Conservation (phyloP, 2,888 invertebrate species). For the Sylvicola cinctus region DNA sequence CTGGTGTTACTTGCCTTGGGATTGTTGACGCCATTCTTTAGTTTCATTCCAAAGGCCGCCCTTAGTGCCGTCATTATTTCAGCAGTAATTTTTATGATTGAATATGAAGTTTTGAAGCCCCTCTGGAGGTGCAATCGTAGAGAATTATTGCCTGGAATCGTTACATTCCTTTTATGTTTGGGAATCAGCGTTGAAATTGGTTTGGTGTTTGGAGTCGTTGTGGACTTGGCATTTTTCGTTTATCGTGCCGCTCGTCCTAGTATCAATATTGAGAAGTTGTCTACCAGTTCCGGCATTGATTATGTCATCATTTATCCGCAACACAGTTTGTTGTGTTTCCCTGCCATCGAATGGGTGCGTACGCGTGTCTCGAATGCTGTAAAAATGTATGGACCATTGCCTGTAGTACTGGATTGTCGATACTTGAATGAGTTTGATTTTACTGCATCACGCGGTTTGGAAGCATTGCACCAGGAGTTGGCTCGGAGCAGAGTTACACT, state of each 20-base stretch:
- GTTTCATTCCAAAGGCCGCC: conserved; percentile 73
- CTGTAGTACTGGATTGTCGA: conserved; percentile 64
- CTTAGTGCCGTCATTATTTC: conserved; percentile 85
- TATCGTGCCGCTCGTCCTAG: conserved; percentile 61
- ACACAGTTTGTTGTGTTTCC: conserved; percentile 58
- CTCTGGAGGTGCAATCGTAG: conserved; percentile 67
- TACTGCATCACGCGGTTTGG: conserved; percentile 69
- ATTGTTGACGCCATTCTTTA: conserved; percentile 73
- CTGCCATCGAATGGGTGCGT: conserved; percentile 64
- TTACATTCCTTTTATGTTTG: conserved; percentile 67
- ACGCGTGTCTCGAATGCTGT: conserved; percentile 56
- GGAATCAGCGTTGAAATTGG: conserved; percentile 71
- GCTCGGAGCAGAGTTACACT: conserved; percentile 47
- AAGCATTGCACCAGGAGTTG: conserved; percentile 51
- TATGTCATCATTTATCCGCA: conserved; percentile 60
- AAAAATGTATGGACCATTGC: conserved; percentile 44
- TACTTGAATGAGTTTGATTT: conserved; percentile 48
- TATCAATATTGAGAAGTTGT: conserved; percentile 12
- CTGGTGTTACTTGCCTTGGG: conserved; percentile 65
- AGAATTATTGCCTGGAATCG: conserved; percentile 60
- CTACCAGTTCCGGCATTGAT: conserved; percentile 45
- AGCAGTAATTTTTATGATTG: conserved; percentile 89
- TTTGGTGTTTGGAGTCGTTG: conserved; percentile 58
- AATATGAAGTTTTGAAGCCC: conserved; percentile 69
- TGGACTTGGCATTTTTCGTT: conserved; percentile 55